Evolutionary conservation across 2,888 invertebrate genomes (phyloP).

Genomic region (Lepidonotus clava): DNA sequence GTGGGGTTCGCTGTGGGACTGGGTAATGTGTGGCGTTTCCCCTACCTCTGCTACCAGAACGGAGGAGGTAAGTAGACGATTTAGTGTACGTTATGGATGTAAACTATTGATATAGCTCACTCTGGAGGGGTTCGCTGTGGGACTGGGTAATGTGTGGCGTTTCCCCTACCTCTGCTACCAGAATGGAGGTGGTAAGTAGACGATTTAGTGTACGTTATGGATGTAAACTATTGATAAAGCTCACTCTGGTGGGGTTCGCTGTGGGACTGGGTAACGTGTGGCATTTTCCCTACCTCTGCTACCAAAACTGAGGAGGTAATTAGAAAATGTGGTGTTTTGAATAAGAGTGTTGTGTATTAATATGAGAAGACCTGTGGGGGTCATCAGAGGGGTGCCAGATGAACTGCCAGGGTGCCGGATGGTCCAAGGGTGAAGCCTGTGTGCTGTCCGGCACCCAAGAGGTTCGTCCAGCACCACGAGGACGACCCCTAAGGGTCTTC

Average conservation of each 20-base stretch:
- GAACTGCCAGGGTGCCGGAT: no score
- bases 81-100: no score
- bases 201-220: neutral
- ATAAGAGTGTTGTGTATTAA: no score
- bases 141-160: slow-evolving; percentile 14
- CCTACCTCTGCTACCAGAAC: slow-evolving; percentile 33
- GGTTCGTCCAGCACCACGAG: no score
- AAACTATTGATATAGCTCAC: no score
- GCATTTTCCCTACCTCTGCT: slow-evolving; percentile 50
- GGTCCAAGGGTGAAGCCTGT: no score
- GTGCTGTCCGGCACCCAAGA: no score
- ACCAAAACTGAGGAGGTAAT: slow-evolving; percentile 49
- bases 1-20: slow-evolving; percentile 23
- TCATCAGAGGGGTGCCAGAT: no score
- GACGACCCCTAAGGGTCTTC: no score
- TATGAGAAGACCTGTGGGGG: no score
- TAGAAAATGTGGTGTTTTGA: no score
- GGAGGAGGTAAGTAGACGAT: slow-evolving; percentile 7
- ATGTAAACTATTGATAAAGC: no score
- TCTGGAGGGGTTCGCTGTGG: slow-evolving; percentile 32
- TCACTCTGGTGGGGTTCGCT: slow-evolving; percentile 18
- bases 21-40: slow-evolving; percentile 26
- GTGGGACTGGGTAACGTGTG: slow-evolving; percentile 50
- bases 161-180: slow-evolving; percentile 36
- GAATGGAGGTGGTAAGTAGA: slow-evolving; percentile 21